phyloP scores from a whole-genome alignment of 2,113 vertebrate species.

The Talpa occidentalis region DNA sequence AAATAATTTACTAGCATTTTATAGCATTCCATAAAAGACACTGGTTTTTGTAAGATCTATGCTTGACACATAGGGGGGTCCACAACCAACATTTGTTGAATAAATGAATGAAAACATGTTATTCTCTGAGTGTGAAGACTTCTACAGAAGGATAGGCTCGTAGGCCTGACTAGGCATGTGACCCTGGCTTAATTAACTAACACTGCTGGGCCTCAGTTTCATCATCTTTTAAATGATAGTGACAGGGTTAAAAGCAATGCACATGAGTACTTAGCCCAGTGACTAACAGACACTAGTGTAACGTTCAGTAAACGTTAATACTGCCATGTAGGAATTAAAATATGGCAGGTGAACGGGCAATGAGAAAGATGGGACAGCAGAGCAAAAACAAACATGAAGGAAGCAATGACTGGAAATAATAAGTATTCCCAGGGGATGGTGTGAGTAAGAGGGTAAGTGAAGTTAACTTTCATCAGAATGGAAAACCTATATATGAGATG shows the following conservation, averaged over 20 bases:
- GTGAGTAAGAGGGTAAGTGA: background rate
- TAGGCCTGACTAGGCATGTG: background rate
- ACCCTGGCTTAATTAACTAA: background rate
- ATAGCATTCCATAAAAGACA: background rate
- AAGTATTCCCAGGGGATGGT: accelerated
- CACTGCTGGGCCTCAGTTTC: background rate
- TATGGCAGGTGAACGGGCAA: background rate
- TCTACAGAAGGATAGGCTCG: background rate
- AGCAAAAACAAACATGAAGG: background rate
- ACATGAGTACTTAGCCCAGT: background rate
- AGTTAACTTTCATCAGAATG: background rate
- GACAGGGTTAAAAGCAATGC: background rate
- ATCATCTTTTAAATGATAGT: background rate
- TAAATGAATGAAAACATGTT: background rate
- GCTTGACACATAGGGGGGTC: background rate
- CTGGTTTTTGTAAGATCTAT: background rate
- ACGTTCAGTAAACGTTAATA: background rate
- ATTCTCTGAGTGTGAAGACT: background rate
- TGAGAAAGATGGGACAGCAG: background rate
- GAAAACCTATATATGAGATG: accelerated
- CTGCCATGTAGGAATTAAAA: too few relatives aligned
- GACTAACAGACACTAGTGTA: accelerated
- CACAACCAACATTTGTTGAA: background rate
- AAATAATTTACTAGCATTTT: background rate
- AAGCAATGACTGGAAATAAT: accelerated